Conservation (phyloP, 2,888 invertebrate genomes). For the Chrysolina oricalcia region DNA sequence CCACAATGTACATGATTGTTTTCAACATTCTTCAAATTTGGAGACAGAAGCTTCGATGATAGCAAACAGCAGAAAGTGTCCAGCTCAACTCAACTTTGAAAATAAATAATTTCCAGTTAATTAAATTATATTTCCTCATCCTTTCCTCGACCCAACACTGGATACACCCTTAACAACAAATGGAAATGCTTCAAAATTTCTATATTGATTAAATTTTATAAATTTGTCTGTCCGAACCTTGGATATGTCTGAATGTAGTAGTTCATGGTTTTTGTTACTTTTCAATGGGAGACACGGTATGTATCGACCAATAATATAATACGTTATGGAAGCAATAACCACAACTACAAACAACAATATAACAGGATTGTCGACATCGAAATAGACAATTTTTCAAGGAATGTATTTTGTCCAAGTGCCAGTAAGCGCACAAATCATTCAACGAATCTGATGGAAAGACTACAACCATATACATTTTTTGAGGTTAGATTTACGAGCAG, state of each 20-base stretch:
- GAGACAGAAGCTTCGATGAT: too few species aligned
- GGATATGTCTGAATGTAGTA: too few species aligned
- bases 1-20: too few species aligned
- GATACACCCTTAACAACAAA: too few species aligned
- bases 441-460: constrained; percentile 15
- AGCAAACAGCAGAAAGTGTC: too few species aligned
- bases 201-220: too few species aligned
- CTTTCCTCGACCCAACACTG: too few species aligned
- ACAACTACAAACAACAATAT: constrained; percentile 35
- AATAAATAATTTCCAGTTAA: too few species aligned
- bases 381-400: constrained; percentile 29
- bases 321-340: constrained; percentile 47
- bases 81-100: too few species aligned
- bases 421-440: constrained; percentile 11
- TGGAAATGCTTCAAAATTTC: too few species aligned
- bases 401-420: constrained; percentile 14
- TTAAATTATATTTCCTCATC: too few species aligned
- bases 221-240: not conserved
- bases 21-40: too few species aligned
- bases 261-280: not conserved
- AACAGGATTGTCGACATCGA: constrained; percentile 54
- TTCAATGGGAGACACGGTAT: constrained; percentile 4
- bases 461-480: not conserved
- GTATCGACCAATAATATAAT: constrained; percentile 49
- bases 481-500: not conserved